Evolutionary conservation across 2,113 vertebrate species (phyloP).

Genomic region (Hepsetus odoe): DNA sequence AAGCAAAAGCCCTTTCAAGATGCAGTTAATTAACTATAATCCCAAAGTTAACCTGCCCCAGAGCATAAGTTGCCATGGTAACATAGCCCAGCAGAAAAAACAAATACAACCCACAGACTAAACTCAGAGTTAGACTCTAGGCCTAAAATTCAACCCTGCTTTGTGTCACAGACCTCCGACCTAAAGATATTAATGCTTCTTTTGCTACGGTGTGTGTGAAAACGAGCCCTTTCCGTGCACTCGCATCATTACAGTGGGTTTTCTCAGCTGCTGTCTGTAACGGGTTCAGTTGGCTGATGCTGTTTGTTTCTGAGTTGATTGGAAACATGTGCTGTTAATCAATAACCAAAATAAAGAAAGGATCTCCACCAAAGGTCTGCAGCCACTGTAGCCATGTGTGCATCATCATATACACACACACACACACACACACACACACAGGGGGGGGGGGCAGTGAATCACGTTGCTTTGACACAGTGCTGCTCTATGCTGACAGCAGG

Average conservation of each 20-base stretch:
- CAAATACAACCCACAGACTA: too few species aligned
- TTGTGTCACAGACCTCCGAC: too few species aligned
- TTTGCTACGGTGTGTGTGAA: background rate
- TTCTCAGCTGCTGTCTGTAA: background rate
- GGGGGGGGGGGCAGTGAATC: constrained; percentile 45
- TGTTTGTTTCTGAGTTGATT: background rate
- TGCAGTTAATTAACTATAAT: too few species aligned
- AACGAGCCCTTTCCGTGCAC: background rate
- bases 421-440: constrained; percentile 6
- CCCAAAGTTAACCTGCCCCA: too few species aligned
- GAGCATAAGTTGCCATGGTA: too few species aligned
- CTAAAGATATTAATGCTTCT: background rate
- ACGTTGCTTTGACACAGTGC: constrained; percentile 56
- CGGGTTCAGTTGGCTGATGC: background rate
- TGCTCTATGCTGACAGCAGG: constrained; percentile 67
- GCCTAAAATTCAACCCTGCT: too few species aligned
- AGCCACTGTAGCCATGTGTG: constrained; percentile 19
- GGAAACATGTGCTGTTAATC: constrained; percentile 11
- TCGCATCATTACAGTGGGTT: too few species aligned
- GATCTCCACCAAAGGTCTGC: background rate
- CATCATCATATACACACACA: constrained; percentile 3
- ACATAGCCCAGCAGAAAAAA: too few species aligned
- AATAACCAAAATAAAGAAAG: constrained; percentile 6
- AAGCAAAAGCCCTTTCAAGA: too few species aligned
- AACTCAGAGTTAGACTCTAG: too few species aligned